Conservation (phyloP, 2,113 vertebrate species). For the Pitta sordida region DNA sequence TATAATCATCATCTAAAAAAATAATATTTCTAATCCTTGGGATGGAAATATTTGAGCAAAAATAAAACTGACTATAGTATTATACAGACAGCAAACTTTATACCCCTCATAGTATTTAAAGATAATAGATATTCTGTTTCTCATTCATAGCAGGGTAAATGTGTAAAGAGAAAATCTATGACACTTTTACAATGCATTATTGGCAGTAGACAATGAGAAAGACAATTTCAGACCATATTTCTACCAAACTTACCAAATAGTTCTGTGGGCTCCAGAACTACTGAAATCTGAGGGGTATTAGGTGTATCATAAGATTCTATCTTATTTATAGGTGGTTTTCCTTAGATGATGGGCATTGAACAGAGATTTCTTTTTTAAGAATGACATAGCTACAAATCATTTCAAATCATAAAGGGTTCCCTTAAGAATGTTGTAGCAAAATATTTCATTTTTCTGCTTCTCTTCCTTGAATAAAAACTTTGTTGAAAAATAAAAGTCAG, state of each 20-base stretch:
- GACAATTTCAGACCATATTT: neutral
- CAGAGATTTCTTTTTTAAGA: neutral
- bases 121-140: neutral
- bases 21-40: neutral
- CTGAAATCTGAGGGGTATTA: neutral
- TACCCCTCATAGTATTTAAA: neutral
- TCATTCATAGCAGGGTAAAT: neutral
- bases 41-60: neutral
- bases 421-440: neutral
- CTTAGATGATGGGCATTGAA: neutral
- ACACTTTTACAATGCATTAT: neutral
- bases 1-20: neutral
- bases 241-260: neutral
- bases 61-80: neutral
- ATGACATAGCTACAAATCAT: neutral
- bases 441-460: fast-evolving
- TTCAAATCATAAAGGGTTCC: neutral
- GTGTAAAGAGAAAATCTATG: neutral
- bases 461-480: neutral
- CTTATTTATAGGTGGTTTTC: neutral
- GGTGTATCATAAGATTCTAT: neutral
- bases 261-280: neutral
- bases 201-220: neutral
- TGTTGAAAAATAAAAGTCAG: neutral
- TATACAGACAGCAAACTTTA: neutral